Base-by-base conservation (phyloP, 2,888 invertebrate species). In the Alviniconcha strummeri region DNA sequence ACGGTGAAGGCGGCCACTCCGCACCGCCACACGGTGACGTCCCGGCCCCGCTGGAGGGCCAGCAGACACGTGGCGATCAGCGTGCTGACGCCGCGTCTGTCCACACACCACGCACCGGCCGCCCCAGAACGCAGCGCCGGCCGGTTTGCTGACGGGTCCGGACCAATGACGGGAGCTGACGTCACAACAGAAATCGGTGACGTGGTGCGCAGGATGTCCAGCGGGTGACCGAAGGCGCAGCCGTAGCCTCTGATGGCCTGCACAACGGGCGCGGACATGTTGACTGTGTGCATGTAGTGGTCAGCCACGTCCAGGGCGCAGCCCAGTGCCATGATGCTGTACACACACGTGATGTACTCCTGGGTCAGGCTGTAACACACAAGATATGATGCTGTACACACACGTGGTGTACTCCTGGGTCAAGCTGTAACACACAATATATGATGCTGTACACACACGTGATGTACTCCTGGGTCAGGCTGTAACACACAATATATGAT, bases 311-410 rank as follows among this genome's bases (percentile, higher is more conserved):
- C 87, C 82, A 90, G 83, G 9, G 90, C 90, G 82, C 91, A 91
- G n/a, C 89, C 88, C 9, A 91, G 84, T 7, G 90, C 90, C 80
- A 90, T 90, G 3, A 89, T 87, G 72, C 88, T 88, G 83, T 90
- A 91, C 8, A 90, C 87, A 82, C 91, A 91, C 54, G 87, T 87
- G n/a, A 90, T 88, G 83, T 90, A 91, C 71, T 90, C 89, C 80
- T 88, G 89, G 15, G 90, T 88, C 55, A 88, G 83, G 80, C 91
- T 91, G 89, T 36, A 83, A 60, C 60, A 60, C 60, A 60, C 11
- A 91, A 8, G 90, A 89, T 80, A 90, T 90, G 4, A 89, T 87
- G 72, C 88, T 88, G 83, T 90, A 91, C 8, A 90, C 87, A 82
- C 90, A 90, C 54, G 87, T 87, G n/a, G 90, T 88, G 83, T 90